Conservation (phyloP, 2,888 invertebrate genomes). For the Podotricha telesiphe region DNA sequence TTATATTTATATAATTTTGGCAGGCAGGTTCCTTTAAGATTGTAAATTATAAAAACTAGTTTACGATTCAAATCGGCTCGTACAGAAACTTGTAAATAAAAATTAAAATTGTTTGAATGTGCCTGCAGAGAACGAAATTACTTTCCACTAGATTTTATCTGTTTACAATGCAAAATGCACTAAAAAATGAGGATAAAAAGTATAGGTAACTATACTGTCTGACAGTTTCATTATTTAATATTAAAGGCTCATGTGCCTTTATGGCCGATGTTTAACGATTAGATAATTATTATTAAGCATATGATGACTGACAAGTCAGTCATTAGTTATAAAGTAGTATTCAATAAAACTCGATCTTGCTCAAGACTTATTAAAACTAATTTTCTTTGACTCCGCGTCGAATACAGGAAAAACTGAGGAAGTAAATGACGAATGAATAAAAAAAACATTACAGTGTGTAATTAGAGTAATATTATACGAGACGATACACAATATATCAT, state of each 20-base stretch:
- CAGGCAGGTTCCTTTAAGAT: no score
- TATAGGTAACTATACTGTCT: not conserved
- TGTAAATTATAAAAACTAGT: no score
- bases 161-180: no score
- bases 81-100: no score
- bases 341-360: not conserved
- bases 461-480: constrained; percentile 32
- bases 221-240: not conserved
- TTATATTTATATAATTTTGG: no score
- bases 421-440: constrained; percentile 17
- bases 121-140: no score
- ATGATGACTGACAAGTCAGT: not conserved
- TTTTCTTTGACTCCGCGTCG: not conserved
- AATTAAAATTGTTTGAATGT: no score
- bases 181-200: no score
- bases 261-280: not conserved
- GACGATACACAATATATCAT: constrained; percentile 23
- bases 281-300: not conserved
- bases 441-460: constrained; percentile 28
- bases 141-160: no score
- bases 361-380: constrained; percentile 1
- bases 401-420: constrained; percentile 23
- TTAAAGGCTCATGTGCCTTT: no score
- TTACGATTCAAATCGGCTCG: no score
- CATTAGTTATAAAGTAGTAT: not conserved